Percentiles rank a stretch among this genome's conserved stretches.
phyloP scores from a whole-genome alignment of 2,888 invertebrate genomes.

The Ceramica pisi region DNA sequence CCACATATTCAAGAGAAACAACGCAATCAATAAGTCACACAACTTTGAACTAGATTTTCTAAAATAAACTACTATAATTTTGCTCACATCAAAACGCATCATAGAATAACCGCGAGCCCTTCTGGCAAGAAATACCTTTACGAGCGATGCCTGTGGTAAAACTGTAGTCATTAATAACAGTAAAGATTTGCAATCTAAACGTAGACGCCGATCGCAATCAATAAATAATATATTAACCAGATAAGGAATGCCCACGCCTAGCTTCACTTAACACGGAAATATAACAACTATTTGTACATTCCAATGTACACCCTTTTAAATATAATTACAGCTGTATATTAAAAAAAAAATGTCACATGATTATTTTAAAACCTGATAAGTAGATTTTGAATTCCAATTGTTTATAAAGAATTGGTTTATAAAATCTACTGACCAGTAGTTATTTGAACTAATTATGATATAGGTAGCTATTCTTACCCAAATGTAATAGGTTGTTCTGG shows the following conservation, averaged over 20 bases:
- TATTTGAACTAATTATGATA: too few relatives aligned
- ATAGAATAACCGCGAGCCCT: constrained; percentile 3
- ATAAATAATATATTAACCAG: constrained; percentile 60
- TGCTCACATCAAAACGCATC: neutral
- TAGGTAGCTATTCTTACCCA: too few relatives aligned
- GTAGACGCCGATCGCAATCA: constrained; percentile 50
- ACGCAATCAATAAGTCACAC: neutral
- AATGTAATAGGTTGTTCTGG: too few relatives aligned
- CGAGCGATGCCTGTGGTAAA: constrained; percentile 34
- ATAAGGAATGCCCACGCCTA: constrained; percentile 61
- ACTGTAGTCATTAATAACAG: constrained; percentile 43
- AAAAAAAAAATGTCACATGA: too few relatives aligned
- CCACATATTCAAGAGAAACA: neutral
- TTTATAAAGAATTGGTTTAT: too few relatives aligned
- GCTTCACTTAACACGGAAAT: constrained; percentile 56
- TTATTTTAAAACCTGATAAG: too few relatives aligned
- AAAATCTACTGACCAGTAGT: too few relatives aligned
- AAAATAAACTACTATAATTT: neutral
- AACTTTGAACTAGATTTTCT: neutral
- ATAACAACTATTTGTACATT: constrained; percentile 46
- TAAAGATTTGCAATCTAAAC: constrained; percentile 62
- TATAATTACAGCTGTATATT: too few relatives aligned
- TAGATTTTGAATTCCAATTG: too few relatives aligned
- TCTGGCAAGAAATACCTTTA: constrained; percentile 4
- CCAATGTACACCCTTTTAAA: constrained; percentile 8